A percentile compares a stretch with the other conserved stretches of the same genome.
Conservation (phyloP, 2,888 invertebrate genomes). For the Eupithecia pulchellata region DNA sequence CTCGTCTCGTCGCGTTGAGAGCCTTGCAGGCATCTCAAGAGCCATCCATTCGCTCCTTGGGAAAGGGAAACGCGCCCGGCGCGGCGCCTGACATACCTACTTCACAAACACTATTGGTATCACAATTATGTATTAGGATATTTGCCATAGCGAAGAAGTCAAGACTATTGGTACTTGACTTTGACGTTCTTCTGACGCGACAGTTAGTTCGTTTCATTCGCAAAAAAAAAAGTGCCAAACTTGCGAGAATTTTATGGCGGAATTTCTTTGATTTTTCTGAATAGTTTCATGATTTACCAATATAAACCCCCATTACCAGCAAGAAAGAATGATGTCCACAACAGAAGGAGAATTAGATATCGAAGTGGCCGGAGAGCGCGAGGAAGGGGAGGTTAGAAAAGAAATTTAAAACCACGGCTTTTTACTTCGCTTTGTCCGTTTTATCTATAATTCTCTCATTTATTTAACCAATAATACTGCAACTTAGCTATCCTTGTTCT, state of each 20-base stretch:
- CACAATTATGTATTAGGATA: too few species aligned
- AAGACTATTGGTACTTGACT: background rate
- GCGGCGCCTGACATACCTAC: too few species aligned
- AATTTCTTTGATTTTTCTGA: conserved; percentile 61
- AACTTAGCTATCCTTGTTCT: background rate
- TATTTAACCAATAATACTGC: background rate
- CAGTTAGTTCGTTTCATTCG: conserved; percentile 45
- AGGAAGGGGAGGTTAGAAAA: conserved; percentile 88
- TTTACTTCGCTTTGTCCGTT: conserved; percentile 13
- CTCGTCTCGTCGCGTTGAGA: too few species aligned
- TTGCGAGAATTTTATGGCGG: conserved; percentile 56
- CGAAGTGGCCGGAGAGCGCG: conserved; percentile 86
- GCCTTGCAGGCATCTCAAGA: too few species aligned
- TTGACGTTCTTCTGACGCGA: conserved; percentile 48
- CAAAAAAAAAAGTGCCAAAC: conserved; percentile 36
- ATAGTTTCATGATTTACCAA: conserved; percentile 66
- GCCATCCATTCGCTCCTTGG: too few species aligned
- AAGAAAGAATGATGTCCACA: conserved; percentile 77
- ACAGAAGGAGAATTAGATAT: conserved; percentile 87
- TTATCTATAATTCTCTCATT: background rate
- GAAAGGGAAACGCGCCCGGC: too few species aligned
- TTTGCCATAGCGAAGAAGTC: too few species aligned
- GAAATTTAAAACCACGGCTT: conserved; percentile 30
- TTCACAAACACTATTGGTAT: too few species aligned
- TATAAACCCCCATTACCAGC: conserved; percentile 49